Evolutionary conservation across 1,140 invertebrate species (phyloP).

Genomic region (Coptotermes formosanus): DNA sequence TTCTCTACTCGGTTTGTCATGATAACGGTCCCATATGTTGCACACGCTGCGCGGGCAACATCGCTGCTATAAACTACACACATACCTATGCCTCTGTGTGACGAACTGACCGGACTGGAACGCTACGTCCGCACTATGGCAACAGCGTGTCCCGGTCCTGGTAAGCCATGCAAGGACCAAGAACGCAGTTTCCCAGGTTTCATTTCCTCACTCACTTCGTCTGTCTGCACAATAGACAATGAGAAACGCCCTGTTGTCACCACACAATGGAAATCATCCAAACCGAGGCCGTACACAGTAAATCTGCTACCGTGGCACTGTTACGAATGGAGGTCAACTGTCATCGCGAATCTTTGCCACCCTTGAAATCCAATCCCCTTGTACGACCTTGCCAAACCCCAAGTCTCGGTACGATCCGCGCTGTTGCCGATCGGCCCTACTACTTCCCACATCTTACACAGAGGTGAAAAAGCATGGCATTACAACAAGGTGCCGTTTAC

Average conservation of each 20-base stretch:
- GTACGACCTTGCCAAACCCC: slow-evolving; percentile 15
- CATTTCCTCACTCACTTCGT: background rate
- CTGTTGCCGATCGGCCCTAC: background rate
- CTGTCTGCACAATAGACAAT: background rate
- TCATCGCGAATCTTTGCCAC: slow-evolving; percentile 10
- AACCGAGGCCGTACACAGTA: background rate
- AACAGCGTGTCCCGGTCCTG: background rate
- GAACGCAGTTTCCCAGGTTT: slow-evolving; percentile 12
- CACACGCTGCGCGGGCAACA: too few relatives aligned
- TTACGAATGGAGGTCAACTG: background rate
- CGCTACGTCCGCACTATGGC: background rate
- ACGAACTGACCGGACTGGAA: background rate
- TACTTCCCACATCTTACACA: background rate
- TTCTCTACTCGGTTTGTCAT: too few relatives aligned
- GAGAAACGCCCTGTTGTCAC: background rate
- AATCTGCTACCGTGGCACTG: background rate
- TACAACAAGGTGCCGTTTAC: background rate
- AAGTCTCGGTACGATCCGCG: background rate
- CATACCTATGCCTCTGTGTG: too few relatives aligned
- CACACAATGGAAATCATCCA: background rate
- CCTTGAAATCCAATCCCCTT: background rate
- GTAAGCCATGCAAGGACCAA: background rate
- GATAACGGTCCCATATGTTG: too few relatives aligned
- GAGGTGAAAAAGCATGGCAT: background rate
- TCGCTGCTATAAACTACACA: too few relatives aligned